Evolutionary conservation across 2,888 invertebrate species (phyloP), one percentile per base, ranked within the genome.

Genomic region (Glaucopsyche alexis): DNA sequence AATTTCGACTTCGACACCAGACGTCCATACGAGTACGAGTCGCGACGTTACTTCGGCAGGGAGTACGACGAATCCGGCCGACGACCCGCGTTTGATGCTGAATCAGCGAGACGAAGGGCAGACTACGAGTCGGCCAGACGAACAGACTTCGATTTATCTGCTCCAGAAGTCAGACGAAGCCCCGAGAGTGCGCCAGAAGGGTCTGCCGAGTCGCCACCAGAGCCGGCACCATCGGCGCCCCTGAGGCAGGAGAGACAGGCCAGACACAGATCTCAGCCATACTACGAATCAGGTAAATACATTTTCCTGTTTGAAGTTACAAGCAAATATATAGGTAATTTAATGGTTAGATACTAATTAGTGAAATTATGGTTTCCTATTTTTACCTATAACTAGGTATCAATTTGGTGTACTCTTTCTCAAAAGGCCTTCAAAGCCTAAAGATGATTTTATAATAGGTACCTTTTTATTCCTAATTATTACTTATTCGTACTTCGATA

Each of bases 101-200:
- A 89, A 73, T 90, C 91, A 9, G 91, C 91, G 42, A 82, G 92
- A 75, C 84, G 91, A 71, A 85, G 92, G 19, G 91, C 91, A 2
- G 92, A 92, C 77, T 93, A 93, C 92, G 91, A 92, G 77, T 91
- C 91, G 40, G 91, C 93, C 7, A 87, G 93, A 75, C 84, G 93
- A 77, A 91, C 93, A 3, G 92, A 93, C 77, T 91, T 93, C 79
- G 91, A 91, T 77, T 84, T 92, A 76, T 90, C 92, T 13, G 90
- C 90, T 73, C 90, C 93, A 55, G 88, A 91, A 65, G 89, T 90
- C 0, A 83, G 90, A 73, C 83, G 90, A 40, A 93, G 92, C 76
- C 91, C 93, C 50, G 93, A 92, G 47, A 91, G 93, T 76, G 93
- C 91, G 0, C 93, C 92, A 2, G 93, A 93, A 75, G 92, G 88